Base-by-base conservation (phyloP, 2,113 vertebrate genomes). In the Pipra filicauda region DNA sequence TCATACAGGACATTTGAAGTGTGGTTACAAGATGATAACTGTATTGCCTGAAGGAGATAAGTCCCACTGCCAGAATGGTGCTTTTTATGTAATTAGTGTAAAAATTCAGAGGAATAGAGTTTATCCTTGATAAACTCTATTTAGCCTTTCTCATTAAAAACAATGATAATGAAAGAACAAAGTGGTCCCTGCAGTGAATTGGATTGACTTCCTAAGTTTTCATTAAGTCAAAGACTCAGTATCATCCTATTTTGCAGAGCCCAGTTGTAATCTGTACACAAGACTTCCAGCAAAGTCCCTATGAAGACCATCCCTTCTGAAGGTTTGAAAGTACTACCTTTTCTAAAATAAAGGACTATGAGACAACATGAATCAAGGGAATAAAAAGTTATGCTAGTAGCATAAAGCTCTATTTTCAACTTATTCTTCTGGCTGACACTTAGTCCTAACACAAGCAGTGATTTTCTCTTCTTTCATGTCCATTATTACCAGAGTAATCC, bases 1-100 rank as follows among this genome's bases (percentile, higher is more conserved):
- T 97, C 97, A 91, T 95, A 74, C 46, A 64, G 95, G 95, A 97
- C 89, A 94, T 75, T 95, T 97, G 97, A 97, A 98, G 95, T 96
- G 95, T 97, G 96, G 96, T 97, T 98, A 97, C 95, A 97, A 97
- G 97, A 97, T 97, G 98, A 97, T 97, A 98, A 98, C 97, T 98
- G 91, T 97, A 94, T 97, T 98, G 97, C 97, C 96, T 94, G 85
- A 95, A 97, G 97, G 91, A 96, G 95, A 91, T 98, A 97, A 97
- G 92, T 96, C 97, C 92, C 4, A 7, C 92, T 97, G 96, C 96
- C 95, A 98, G 97, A 97, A 97, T 95, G 96, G 95, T 94, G 96
- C 96, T 98, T 98, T 97, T 95, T 97, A 94, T 95, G 80, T 98
- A 97, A 98, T 97, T 97, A 98, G 97, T 94, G 91, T 97, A 97